Percentiles rank a stretch among this genome's conserved stretches.
Conservation (phyloP, 2,888 invertebrate genomes). For the Rhamnusium bicolor region DNA sequence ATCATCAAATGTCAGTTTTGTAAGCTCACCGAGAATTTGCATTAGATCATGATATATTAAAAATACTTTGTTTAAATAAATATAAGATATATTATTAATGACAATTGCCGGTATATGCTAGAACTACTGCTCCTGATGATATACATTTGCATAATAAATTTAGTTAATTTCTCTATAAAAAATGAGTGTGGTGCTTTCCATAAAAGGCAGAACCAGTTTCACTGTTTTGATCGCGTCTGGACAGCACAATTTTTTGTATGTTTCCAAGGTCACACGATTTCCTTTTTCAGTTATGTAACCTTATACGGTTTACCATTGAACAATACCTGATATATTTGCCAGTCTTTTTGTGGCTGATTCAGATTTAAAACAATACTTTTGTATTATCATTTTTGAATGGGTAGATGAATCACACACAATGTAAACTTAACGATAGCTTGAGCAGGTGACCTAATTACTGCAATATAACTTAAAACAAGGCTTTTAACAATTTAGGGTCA, state of each 20-base stretch:
- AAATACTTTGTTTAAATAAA: no score
- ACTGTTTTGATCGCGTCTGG: slow-evolving; percentile 31
- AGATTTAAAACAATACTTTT: slow-evolving; percentile 19
- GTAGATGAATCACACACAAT: neutral
- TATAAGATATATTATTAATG: neutral
- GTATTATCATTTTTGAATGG: neutral
- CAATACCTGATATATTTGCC: slow-evolving; percentile 35
- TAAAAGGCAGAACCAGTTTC: slow-evolving; percentile 38
- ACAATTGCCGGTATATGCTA: neutral
- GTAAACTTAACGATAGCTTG: neutral
- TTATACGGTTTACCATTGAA: slow-evolving; percentile 25
- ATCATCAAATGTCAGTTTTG: no score
- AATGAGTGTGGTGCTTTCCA: slow-evolving; percentile 22
- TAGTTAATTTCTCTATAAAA: slow-evolving; percentile 13
- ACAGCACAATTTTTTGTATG: slow-evolving; percentile 25
- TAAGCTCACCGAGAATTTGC: no score
- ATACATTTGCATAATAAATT: slow-evolving; percentile 17
- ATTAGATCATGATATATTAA: no score
- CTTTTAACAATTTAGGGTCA: neutral
- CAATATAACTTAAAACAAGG: neutral
- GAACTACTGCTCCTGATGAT: neutral
- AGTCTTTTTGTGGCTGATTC: slow-evolving; percentile 17
- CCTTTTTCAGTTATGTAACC: slow-evolving; percentile 35
- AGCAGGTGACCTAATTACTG: neutral
- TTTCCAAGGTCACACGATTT: slow-evolving; percentile 31